Conservation (phyloP, 2,113 vertebrate species). For the Saimiri boliviensis region DNA sequence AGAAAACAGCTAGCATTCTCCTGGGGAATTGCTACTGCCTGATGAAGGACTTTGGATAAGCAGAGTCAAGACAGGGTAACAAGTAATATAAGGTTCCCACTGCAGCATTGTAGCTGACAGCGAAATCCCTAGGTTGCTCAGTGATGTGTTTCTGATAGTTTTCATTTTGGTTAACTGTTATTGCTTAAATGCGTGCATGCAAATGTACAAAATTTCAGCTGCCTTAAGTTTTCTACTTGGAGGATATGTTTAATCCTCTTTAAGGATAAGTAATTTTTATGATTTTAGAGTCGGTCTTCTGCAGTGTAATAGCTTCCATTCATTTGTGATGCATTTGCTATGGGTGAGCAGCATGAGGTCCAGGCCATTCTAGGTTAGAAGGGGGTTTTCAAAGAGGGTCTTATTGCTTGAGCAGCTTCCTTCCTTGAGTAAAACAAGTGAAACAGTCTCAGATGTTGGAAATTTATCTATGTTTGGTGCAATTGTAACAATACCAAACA, state of each 20-base stretch:
- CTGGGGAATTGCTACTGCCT: neutral
- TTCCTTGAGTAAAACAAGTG: slow-evolving; percentile 28
- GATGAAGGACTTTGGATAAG: slow-evolving; percentile 26
- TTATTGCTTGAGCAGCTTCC: neutral
- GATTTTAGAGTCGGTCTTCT: slow-evolving; percentile 56
- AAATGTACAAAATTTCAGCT: slow-evolving; percentile 69
- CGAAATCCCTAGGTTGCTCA: slow-evolving; percentile 42
- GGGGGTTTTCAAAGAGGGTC: neutral
- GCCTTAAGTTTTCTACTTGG: slow-evolving; percentile 47
- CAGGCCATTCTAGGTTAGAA: neutral
- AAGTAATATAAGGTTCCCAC: slow-evolving; percentile 12
- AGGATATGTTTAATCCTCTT: slow-evolving; percentile 69
- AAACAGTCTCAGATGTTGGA: neutral
- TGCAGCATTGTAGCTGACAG: slow-evolving; percentile 39
- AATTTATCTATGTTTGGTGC: slow-evolving; percentile 25
- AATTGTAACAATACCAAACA: slow-evolving; percentile 40
- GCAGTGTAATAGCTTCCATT: neutral
- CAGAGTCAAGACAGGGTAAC: neutral
- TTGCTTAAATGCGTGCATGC: slow-evolving; percentile 28
- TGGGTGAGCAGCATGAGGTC: neutral
- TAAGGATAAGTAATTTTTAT: slow-evolving; percentile 72
- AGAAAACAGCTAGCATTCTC: neutral
- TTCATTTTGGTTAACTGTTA: slow-evolving; percentile 67
- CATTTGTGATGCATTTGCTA: neutral
- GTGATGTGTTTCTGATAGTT: slow-evolving; percentile 48